Evolutionary conservation across 2,888 invertebrate species (phyloP), one percentile per base, ranked within the genome.

Genomic region (Strigamia maritima): DNA sequence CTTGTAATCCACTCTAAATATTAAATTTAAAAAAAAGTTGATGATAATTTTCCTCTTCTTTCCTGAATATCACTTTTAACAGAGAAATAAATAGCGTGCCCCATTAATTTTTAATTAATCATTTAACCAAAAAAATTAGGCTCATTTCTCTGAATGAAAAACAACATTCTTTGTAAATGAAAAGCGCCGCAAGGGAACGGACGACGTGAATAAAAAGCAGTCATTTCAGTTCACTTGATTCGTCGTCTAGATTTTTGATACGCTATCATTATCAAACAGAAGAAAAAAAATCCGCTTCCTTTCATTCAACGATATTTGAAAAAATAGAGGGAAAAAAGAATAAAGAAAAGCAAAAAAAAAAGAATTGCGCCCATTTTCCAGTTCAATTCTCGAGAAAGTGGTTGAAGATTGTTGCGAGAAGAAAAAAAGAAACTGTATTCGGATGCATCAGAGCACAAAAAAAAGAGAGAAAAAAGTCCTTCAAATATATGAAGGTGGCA

Each of bases 371-470:
- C 65, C 65, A 65, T 65, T 65, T 65, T 65, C 65, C 65, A 65
- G 65, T 65, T 65, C 65, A 65, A 65, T 65, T 65, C 65, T 65
- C 65, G 65, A 65, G 65, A 65, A 65, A 65, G 65, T 65, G 65
- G 65, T 65, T 65, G 26, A 26, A 65, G 65, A 65, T 65, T 65
- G 65, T 22, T 65, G 65, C 26, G 65, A 22, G 60, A 12, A 65
- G 49, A 65, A 65, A 65, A 65, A 24, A 16, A 65, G 65, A 26
- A 65, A 65, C 26, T 65, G 65, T 65, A 65, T 65, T 65, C 65
- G 65, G 65, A 65, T 65, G 65, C 65, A 65, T 65, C 65, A 65
- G 26, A 24, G 65, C 65, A 65, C 65, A 65, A 26, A 65, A 65
- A 65, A 10, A 19, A 60, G 65, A 24, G 26, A 65, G 10, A 65